Percentiles rank a stretch among this genome's conserved stretches.
These are phyloP conservation scores for Notoglanidium macrostoma DNA, from an alignment of 2,797 vertebrate genomes.

Conservation along the genomic window DNA sequence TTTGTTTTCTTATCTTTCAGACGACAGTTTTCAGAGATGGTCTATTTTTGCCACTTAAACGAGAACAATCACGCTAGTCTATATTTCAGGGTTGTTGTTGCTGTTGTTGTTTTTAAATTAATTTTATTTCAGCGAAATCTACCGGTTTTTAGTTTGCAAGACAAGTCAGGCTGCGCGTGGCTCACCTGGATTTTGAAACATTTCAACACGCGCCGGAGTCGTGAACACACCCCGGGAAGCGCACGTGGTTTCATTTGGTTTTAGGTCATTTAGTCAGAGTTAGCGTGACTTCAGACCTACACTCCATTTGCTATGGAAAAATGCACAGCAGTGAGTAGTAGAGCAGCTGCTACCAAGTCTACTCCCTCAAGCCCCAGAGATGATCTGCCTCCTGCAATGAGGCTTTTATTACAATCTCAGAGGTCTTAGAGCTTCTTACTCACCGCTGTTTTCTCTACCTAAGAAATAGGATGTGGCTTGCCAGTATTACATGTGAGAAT, in stretches of 20 bases:
- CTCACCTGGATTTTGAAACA: not conserved
- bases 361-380: slow-evolving; percentile 15
- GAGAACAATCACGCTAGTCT: not conserved
- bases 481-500: not conserved
- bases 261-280: not conserved
- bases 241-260: slow-evolving; percentile 12
- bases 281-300: not conserved
- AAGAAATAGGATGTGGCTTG: slow-evolving; percentile 32
- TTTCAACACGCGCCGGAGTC: not conserved
- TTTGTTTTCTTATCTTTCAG: not conserved
- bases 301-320: slow-evolving; percentile 13
- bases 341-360: slow-evolving; percentile 27
- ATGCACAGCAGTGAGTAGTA: slow-evolving; percentile 10
- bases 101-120: too few relatives aligned
- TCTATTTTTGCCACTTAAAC: too few relatives aligned
- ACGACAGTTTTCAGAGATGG: not conserved
- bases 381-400: not conserved
- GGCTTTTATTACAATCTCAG: not conserved
- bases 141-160: not conserved
- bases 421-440: not conserved
- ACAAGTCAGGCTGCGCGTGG: not conserved
- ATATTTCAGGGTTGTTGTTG: too few relatives aligned
- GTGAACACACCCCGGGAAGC: not conserved
- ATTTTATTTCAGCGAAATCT: not conserved
- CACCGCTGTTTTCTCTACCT: not conserved